Base-by-base conservation (phyloP, 2,797 vertebrate genomes). In the Orestias chungarensis region DNA sequence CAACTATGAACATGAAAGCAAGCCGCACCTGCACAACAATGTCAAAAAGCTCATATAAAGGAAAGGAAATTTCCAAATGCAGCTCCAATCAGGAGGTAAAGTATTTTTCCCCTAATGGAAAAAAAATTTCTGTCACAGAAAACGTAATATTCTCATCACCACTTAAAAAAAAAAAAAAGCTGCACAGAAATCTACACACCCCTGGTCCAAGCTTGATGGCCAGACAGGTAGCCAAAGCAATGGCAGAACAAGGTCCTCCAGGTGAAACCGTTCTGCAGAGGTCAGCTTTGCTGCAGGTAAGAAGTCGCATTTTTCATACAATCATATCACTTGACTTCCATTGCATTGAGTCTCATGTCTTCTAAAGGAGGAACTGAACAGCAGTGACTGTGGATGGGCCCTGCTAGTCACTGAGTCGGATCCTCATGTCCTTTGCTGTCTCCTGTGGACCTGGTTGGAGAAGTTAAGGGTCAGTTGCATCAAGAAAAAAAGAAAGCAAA, bases 361-460 rank as follows among this genome's bases (percentile, higher is more conserved):
- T 75, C 17, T 64, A 76, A 83, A 95, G 95, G 92, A 95, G 82
- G 93, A 95, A 66, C 85, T 96, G 74, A 95, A 96, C 86, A 86
- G 88, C n/a, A 94, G 88, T 20, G 94, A 94, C 40, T 93, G 93
- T 49, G 94, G 92, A 59, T 96, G 95, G 95, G 91, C 92, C 62
- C 87, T 92, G 8, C 81, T 96, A 61, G 91, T 92, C 64, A 91
- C 92, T 0, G 95, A 96, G 80, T 88, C 86, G 1, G 91, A 95
- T 70, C 93, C 94, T 67, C 84, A 89, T 9, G 91, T 96, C 54
- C 92, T 96, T 73, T 93, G 90, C 68, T 90, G 86, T 74, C 84
- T 96, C 11, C 76, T 96, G 71, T 95, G 95, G 95, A 91, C 89
- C 38, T 96, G 95, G 95, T 79, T 96, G 73, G 93, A 96, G 29